Base-by-base conservation (phyloP, 2,888 invertebrate species). In the Leptopterna dolabrata region DNA sequence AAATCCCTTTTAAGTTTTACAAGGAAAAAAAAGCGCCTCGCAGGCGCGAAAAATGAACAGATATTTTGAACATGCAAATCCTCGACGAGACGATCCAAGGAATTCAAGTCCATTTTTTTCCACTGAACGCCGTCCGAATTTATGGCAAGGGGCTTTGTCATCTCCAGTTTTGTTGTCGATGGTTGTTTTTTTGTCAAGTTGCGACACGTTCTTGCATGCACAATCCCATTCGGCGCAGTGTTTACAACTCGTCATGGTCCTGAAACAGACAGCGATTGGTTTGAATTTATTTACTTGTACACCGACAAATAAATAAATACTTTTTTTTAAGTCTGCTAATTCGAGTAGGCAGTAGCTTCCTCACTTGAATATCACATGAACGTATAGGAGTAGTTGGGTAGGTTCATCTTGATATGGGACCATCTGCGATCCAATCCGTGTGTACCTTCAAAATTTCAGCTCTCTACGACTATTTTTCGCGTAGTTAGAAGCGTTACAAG, bases 231-330 rank as follows among this genome's bases (percentile, higher is more conserved):
- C n/a, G 70, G 51, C 1, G 78, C 78, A 41, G 55, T 27, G 29
- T 85, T 83, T 85, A 85, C 85, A 85, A 76, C 47, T 85, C 85
- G 47, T 85, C 85, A 76, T 85, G 85, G 6, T 85, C 85, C 85
- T 85, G 85, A 7, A 85, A 85, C 14, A 71, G 43, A 83, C 4
- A 45, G 9, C 2, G 27, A 30, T 36, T 30, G 4, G 36, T 36
- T 7, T 36, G 36, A 36, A 36, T 36, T 36, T 36, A 7, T 36
- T 2, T 36, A 7, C 7, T 36, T 36, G 36, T 4, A 36, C 7
- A 36, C n/a, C n/a, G n/a, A n/a, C n/a, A n/a, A n/a, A n/a, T n/a
- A n/a, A n/a, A n/a, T n/a, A n/a, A n/a, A n/a, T n/a, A n/a, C n/a
- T n/a, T n/a, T n/a, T n/a, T n/a, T n/a, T n/a, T n/a, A n/a, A n/a